phyloP scores from a whole-genome alignment of 2,888 invertebrate genomes.

The Volucella inflata region DNA sequence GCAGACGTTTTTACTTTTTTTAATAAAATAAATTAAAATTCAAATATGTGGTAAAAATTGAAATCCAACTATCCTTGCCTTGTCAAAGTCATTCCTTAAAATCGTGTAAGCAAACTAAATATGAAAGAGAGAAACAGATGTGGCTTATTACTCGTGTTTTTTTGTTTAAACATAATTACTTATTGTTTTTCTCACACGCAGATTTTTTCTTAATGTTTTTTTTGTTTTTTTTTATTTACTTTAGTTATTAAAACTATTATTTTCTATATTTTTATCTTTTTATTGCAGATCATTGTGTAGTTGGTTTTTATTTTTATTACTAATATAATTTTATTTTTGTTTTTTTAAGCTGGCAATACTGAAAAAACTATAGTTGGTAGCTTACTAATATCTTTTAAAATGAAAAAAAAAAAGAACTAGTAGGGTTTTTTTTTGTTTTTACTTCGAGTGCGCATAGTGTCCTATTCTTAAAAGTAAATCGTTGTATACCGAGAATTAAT shows the following conservation, averaged over 20 bases:
- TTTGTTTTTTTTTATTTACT: slow-evolving; percentile 66
- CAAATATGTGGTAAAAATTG: not conserved
- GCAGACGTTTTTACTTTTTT: slow-evolving; percentile 39
- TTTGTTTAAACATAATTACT: slow-evolving; percentile 75
- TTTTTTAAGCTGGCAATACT: slow-evolving; percentile 56
- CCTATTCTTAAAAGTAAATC: slow-evolving; percentile 72
- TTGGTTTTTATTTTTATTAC: slow-evolving; percentile 14
- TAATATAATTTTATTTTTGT: slow-evolving; percentile 13
- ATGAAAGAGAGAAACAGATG: slow-evolving; percentile 30
- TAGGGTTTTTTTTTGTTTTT: slow-evolving; percentile 37
- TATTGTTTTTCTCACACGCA: slow-evolving; percentile 78
- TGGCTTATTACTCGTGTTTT: slow-evolving; percentile 64
- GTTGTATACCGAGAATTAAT: slow-evolving; percentile 71
- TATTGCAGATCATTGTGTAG: slow-evolving; percentile 67
- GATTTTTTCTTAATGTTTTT: slow-evolving; percentile 79
- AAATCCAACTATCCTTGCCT: slow-evolving; percentile 55
- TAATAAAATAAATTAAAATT: slow-evolving; percentile 14
- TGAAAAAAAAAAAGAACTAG: slow-evolving; percentile 21
- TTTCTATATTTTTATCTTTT: slow-evolving; percentile 54
- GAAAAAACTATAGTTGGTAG: slow-evolving; percentile 40
- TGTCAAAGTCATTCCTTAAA: slow-evolving; percentile 42
- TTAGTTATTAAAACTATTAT: slow-evolving; percentile 70
- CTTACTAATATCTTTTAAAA: slow-evolving; percentile 27
- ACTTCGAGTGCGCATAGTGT: slow-evolving; percentile 66
- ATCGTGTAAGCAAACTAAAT: slow-evolving; percentile 52